Evolutionary conservation across 64 coral and sea anemone genomes (phyloP).

Genomic region (Actinia tenebrosa): DNA sequence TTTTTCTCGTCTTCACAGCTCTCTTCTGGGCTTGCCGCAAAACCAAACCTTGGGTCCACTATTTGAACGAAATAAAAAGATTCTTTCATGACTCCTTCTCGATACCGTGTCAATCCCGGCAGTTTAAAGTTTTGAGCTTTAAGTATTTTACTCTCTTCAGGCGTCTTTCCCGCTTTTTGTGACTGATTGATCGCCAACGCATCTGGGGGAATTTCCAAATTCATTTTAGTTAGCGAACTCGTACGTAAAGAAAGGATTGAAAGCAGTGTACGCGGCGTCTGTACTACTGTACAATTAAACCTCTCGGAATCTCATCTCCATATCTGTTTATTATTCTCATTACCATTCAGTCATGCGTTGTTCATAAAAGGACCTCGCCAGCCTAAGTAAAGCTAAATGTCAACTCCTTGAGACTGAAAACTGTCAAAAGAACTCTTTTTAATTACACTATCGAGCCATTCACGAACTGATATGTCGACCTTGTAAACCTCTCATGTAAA

Average conservation of each 20-base stretch:
- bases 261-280: neutral
- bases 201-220: conserved; percentile 91
- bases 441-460: neutral
- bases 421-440: neutral
- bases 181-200: conserved; percentile 85
- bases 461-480: neutral
- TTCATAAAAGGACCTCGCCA: neutral
- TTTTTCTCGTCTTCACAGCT: conserved; percentile 59
- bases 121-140: conserved; percentile 73
- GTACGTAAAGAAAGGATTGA: neutral
- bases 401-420: neutral
- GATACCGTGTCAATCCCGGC: conserved; percentile 77
- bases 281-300: neutral
- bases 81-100: conserved; percentile 68
- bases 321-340: conserved; percentile 10
- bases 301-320: neutral
- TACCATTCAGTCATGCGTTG: conserved; percentile 14
- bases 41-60: conserved; percentile 68
- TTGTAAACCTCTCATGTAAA: neutral
- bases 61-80: conserved; percentile 81
- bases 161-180: conserved; percentile 72
- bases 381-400: neutral
- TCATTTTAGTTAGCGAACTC: conserved; percentile 28
- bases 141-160: conserved; percentile 82
- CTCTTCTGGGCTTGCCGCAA: conserved; percentile 66